These are phyloP conservation scores for Cynopterus brachyotis DNA, from an alignment of 2,113 vertebrate genomes.

Conservation along the genomic window DNA sequence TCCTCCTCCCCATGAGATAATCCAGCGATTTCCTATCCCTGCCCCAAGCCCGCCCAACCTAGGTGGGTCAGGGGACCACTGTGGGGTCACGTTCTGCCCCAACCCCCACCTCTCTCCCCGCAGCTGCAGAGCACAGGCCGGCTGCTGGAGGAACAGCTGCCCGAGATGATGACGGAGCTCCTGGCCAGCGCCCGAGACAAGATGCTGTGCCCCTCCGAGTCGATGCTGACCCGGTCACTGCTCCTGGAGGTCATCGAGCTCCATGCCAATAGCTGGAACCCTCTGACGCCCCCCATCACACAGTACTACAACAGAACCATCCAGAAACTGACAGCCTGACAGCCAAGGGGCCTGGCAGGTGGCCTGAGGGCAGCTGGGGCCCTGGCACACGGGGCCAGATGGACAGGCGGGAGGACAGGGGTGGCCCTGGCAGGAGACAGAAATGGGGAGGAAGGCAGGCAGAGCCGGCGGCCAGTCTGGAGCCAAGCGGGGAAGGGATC, in stretches of 20 bases:
- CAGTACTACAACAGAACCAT: conserved; percentile 99
- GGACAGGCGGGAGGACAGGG: conserved; percentile 76
- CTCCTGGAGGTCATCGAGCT: conserved; percentile 99
- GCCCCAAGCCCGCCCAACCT: not conserved
- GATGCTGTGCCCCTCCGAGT: conserved; percentile 97
- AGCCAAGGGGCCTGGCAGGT: conserved; percentile 78
- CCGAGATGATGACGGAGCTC: conserved; percentile 97
- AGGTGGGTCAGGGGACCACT: not conserved
- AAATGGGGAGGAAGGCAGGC: conserved; percentile 30
- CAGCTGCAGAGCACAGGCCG: conserved; percentile 96
- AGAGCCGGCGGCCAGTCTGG: conserved; percentile 18
- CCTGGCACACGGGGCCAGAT: conserved; percentile 69
- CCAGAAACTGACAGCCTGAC: conserved; percentile 96
- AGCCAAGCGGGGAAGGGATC: conserved; percentile 29
- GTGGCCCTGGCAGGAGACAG: conserved; percentile 71
- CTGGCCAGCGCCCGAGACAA: conserved; percentile 94
- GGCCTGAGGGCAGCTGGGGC: conserved; percentile 80
- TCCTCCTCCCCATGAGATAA: not conserved
- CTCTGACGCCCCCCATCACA: conserved; percentile 94
- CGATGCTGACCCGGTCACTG: conserved; percentile 95
- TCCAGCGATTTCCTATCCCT: not conserved
- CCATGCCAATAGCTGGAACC: conserved; percentile 97
- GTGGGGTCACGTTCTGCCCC: fast-evolving
- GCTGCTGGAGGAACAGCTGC: conserved; percentile 97
- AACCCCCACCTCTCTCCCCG: conserved; percentile 42